Evolutionary conservation across 2,113 vertebrate species (phyloP), one percentile per base, ranked within the genome.

Genomic region (Zosterops lateralis): DNA sequence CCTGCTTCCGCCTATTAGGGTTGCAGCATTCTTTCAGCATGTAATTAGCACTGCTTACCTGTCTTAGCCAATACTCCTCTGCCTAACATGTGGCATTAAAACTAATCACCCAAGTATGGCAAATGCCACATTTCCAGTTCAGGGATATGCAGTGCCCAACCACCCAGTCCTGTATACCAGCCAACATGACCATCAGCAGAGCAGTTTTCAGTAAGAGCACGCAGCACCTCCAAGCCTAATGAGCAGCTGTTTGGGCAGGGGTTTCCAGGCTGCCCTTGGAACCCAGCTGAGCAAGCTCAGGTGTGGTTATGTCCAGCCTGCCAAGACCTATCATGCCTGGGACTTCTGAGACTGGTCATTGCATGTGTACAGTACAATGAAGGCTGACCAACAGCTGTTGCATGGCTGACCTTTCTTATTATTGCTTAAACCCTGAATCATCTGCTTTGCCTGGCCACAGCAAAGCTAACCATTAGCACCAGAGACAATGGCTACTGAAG

Each of bases 381-480:
- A 56, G 62, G 67, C 58, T 44, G 67, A 83, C 22, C 12, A 91
- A 25, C 38, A 32, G 42, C 38, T 89, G 76, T 84, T 62, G 65
- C 47, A 54, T 6, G 64, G 60, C 38, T 93, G 66, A 94, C 87
- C 89, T 92, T 89, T 58, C 77, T 71, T 67, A 67, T 75, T 91
- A 78, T 60, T 96, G 61, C 91, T 72, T 62, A 67, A 94, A 67
- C 40, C 67, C 70, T 95, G 89, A 87, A 79, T 90, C 74, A 38
- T 32, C 90, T 72, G 84, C 22, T 87, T 70, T 80, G 53, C 31
- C 45, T 65, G 60, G 64, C 95, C 92, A 90, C 95, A 93, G 90
- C 82, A 94, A 95, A 96, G 90, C 78, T 58, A 94, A 44, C 50
- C 67, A 95, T 66, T 84, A 85, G 70, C 47, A 79, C 42, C 26